Conservation (phyloP, 2,888 invertebrate species). For the Shargacucullia verbasci region DNA sequence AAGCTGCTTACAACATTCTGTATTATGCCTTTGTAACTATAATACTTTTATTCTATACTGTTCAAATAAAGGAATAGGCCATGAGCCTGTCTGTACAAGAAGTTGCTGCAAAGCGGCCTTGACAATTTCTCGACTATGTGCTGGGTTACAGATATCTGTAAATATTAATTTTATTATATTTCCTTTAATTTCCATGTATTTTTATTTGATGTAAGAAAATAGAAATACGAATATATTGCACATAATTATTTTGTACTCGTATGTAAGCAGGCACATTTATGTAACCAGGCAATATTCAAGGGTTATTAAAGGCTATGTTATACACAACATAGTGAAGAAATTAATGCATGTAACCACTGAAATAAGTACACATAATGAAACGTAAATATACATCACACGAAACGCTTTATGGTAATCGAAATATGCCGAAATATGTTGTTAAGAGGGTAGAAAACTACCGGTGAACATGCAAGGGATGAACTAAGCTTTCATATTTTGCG, state of each 20-base stretch:
- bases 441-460: constrained; percentile 87
- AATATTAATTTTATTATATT: too few species aligned
- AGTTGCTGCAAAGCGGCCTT: too few species aligned
- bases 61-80: too few species aligned
- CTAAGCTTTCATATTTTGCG: constrained; percentile 85
- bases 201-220: constrained; percentile 13
- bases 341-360: constrained; percentile 75
- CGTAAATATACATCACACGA: constrained; percentile 84
- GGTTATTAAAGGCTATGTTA: constrained; percentile 54
- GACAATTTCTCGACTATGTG: too few species aligned
- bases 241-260: constrained; percentile 29
- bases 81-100: too few species aligned
- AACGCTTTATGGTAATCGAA: constrained; percentile 89
- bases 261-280: not conserved
- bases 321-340: constrained; percentile 69
- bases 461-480: constrained; percentile 87
- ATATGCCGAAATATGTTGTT: constrained; percentile 89
- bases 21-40: too few species aligned
- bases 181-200: not conserved
- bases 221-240: too few species aligned
- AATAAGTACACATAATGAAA: constrained; percentile 77
- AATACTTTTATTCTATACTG: too few species aligned
- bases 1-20: not conserved
- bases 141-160: too few species aligned
- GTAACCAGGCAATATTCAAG: constrained; percentile 24